phyloP scores from a whole-genome alignment of 2,888 invertebrate species.

The Pyralis farinalis region DNA sequence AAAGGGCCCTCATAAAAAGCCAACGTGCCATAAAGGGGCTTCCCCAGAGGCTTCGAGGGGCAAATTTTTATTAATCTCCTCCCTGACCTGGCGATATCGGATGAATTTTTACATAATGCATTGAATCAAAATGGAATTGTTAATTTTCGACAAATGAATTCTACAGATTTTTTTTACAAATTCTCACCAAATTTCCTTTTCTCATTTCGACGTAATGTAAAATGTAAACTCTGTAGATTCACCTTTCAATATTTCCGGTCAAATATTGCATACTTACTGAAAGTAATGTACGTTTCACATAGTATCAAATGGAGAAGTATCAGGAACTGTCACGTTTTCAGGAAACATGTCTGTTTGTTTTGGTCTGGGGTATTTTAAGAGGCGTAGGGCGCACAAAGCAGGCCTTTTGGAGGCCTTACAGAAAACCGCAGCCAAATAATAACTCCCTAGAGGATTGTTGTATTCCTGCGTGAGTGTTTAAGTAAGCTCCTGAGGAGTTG shows the following conservation, averaged over 20 bases:
- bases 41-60: conserved; percentile 56
- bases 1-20: conserved; percentile 68
- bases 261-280: too few relatives aligned
- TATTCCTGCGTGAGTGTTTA: too few relatives aligned
- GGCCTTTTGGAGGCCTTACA: too few relatives aligned
- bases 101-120: conserved; percentile 52
- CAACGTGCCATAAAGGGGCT: conserved; percentile 68
- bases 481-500: too few relatives aligned
- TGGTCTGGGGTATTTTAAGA: too few relatives aligned
- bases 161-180: conserved; percentile 13
- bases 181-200: conserved; percentile 7
- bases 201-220: neutral
- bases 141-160: conserved; percentile 33
- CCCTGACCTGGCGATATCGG: conserved; percentile 45
- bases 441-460: too few relatives aligned
- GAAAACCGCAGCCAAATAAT: too few relatives aligned
- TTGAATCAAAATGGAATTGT: conserved; percentile 58
- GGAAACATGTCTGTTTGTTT: too few relatives aligned
- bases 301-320: too few relatives aligned
- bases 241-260: neutral
- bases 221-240: neutral
- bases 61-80: conserved; percentile 72
- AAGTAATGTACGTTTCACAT: too few relatives aligned
- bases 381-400: too few relatives aligned
- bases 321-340: too few relatives aligned